phyloP scores from a whole-genome alignment of 2,888 invertebrate species.

The Schizotus pectinicornis region DNA sequence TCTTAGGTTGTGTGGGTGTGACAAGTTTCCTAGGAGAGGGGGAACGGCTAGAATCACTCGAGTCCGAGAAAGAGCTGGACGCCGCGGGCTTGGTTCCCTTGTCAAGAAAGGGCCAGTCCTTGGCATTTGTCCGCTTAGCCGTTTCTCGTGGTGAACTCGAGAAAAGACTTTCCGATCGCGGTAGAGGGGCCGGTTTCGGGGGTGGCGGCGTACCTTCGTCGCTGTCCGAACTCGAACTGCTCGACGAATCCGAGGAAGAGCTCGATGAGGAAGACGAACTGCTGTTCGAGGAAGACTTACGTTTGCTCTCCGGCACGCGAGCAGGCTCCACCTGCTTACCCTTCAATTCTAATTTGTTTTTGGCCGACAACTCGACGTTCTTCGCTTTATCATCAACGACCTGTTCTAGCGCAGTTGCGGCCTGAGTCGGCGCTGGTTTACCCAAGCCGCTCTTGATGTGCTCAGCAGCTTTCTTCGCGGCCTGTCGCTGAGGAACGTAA shows the following conservation, averaged over 20 bases:
- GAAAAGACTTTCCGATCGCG: conserved; percentile 55
- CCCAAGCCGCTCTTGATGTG: conserved; percentile 84
- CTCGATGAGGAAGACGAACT: conserved; percentile 61
- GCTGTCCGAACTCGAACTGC: conserved; percentile 65
- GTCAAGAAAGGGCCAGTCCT: conserved; percentile 82
- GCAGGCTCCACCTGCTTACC: conserved; percentile 41
- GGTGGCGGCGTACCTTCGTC: conserved; percentile 58
- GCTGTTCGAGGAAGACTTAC: conserved; percentile 65
- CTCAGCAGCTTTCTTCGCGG: conserved; percentile 90
- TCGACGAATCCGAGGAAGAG: conserved; percentile 60
- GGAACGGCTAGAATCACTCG: conserved; percentile 58
- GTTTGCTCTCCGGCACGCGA: conserved; percentile 55
- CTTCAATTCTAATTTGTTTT: conserved; percentile 37
- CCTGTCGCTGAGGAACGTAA: conserved; percentile 88
- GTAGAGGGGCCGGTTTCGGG: conserved; percentile 29
- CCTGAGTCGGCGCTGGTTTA: conserved; percentile 54
- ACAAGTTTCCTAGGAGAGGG: conserved; percentile 36
- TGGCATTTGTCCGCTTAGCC: conserved; percentile 57
- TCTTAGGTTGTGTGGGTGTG: conserved; percentile 22
- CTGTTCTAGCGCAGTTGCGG: conserved; percentile 34
- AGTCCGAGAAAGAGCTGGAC: conserved; percentile 65
- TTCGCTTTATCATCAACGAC: conserved; percentile 55
- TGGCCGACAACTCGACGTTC: conserved; percentile 39
- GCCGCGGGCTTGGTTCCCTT: conserved; percentile 75
- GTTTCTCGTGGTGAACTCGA: conserved; percentile 46